Evolutionary conservation across 2,113 vertebrate genomes (phyloP).

Genomic region (Phylloscopus trochiloides): DNA sequence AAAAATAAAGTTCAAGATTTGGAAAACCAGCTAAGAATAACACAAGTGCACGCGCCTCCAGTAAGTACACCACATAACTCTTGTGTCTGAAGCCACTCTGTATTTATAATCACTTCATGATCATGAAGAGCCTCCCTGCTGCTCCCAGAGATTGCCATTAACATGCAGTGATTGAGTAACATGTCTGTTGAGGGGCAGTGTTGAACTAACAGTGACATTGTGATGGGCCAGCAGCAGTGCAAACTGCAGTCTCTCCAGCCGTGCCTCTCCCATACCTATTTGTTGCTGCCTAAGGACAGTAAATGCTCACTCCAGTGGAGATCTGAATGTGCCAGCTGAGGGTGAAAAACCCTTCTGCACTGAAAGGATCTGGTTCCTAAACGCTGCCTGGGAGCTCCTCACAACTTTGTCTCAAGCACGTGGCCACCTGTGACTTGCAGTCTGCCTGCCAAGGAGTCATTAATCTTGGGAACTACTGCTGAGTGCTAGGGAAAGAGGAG

Average conservation of each 20-base stretch:
- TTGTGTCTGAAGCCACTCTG: background rate
- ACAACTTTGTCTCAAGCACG: background rate
- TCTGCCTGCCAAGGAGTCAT: background rate
- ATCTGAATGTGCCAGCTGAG: background rate
- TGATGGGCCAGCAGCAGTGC: background rate
- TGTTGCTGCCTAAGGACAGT: background rate
- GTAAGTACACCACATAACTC: slow-evolving; percentile 75
- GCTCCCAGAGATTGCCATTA: background rate
- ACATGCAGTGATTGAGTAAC: background rate
- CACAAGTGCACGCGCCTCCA: slow-evolving; percentile 79
- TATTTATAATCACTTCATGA: background rate
- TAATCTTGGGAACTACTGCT: background rate
- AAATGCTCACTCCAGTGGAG: background rate
- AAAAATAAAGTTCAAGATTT: slow-evolving; percentile 94
- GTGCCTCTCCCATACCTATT: background rate
- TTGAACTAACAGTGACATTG: background rate
- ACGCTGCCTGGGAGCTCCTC: background rate
- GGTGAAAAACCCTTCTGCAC: background rate
- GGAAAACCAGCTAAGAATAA: slow-evolving; percentile 89
- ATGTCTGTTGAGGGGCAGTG: background rate
- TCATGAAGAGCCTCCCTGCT: background rate
- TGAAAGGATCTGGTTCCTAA: background rate
- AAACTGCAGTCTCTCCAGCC: background rate
- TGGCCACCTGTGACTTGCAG: background rate
- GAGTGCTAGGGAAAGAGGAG: background rate